Percentiles rank a stretch among this genome's conserved stretches.
phyloP scores from a whole-genome alignment of 2,113 vertebrate species.

The Zosterops borbonicus region DNA sequence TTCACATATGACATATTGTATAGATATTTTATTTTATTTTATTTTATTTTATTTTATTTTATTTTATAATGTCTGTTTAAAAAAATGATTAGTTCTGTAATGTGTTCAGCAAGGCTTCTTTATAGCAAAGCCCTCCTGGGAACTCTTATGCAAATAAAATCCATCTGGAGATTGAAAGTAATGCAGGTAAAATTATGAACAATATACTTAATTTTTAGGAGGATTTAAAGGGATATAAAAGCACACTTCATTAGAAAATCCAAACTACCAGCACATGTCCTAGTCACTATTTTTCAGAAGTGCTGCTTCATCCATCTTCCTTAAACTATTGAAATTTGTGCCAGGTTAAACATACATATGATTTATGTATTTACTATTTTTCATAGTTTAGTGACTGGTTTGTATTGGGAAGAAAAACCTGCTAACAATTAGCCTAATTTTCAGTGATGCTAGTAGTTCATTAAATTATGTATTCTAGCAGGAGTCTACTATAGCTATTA shows the following conservation, averaged over 20 bases:
- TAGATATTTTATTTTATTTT: neutral
- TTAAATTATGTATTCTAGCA: neutral
- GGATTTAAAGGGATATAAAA: conserved; percentile 18
- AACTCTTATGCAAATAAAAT: conserved; percentile 38
- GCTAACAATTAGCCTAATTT: neutral
- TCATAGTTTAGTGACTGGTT: neutral
- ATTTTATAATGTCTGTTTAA: neutral
- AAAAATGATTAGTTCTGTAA: conserved; percentile 1
- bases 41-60: neutral
- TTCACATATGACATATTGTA: neutral
- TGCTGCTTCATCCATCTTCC: neutral
- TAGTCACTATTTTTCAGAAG: neutral
- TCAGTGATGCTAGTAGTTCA: neutral
- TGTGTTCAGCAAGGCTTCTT: neutral
- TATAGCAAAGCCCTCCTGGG: conserved; percentile 12
- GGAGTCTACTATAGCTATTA: conserved; percentile 6
- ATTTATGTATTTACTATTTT: neutral
- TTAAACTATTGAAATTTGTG: neutral
- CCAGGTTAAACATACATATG: neutral
- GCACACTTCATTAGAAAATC: conserved; percentile 30
- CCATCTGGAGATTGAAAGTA: conserved; percentile 32
- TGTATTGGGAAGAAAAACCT: neutral
- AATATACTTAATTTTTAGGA: conserved; percentile 24
- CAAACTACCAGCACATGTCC: neutral
- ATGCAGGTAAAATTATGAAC: conserved; percentile 39